Percentiles rank a stretch among this genome's conserved stretches.
Evolutionary conservation across 2,888 invertebrate species (phyloP).

Genomic region (Andrena praecox): DNA sequence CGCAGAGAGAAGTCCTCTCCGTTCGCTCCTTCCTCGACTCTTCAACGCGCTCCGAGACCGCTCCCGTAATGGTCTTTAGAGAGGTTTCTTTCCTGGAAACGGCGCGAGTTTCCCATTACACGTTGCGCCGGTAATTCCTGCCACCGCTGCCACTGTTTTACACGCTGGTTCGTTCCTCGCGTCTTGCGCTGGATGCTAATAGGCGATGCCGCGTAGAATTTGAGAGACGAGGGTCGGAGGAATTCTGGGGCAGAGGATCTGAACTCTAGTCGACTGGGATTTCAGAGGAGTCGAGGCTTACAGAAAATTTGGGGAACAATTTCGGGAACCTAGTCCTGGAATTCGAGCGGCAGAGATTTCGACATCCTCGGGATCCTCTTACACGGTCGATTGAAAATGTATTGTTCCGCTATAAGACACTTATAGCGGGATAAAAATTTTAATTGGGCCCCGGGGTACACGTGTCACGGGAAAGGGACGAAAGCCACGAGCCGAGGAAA

Average conservation of each 20-base stretch:
- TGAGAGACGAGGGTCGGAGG: too few species aligned
- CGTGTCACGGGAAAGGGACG: slow-evolving; percentile 10
- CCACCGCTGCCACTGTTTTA: neutral
- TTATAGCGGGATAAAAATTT: neutral
- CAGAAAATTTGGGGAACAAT: too few species aligned
- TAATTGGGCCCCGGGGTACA: slow-evolving; percentile 15
- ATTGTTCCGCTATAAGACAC: neutral
- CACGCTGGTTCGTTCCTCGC: neutral
- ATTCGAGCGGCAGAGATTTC: too few species aligned
- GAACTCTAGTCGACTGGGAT: too few species aligned
- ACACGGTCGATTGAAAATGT: neutral
- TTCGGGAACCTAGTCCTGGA: too few species aligned
- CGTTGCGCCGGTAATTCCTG: slow-evolving; percentile 30
- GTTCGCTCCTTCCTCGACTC: slow-evolving; percentile 64
- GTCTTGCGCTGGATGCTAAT: neutral
- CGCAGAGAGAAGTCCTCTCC: slow-evolving; percentile 5
- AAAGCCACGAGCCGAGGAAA: slow-evolving; percentile 21
- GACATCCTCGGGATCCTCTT: neutral
- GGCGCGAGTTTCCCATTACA: slow-evolving; percentile 76
- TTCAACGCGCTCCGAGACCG: slow-evolving; percentile 70
- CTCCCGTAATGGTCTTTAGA: slow-evolving; percentile 78
- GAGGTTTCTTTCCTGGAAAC: slow-evolving; percentile 83
- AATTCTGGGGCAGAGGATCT: too few species aligned
- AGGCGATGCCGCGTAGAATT: too few species aligned
- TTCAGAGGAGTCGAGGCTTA: too few species aligned